Conservation (phyloP, 2,113 vertebrate species). For the Nipponia nippon region DNA sequence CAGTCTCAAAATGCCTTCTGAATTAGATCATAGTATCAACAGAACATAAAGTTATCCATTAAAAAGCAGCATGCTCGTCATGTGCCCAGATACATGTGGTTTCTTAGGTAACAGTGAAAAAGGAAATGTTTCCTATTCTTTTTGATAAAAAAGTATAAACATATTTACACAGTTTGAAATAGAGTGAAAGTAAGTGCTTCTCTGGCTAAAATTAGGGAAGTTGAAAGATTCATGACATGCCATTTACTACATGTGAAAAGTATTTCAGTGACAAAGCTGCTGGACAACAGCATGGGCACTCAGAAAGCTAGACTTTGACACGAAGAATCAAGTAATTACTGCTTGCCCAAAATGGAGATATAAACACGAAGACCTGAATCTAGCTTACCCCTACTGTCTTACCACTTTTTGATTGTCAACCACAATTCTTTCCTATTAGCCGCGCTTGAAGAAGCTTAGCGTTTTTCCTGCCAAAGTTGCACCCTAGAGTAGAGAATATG, state of each 20-base stretch:
- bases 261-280: background rate
- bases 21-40: background rate
- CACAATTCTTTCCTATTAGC: background rate
- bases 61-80: background rate
- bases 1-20: background rate
- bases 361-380: background rate
- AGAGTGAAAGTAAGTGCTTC: background rate
- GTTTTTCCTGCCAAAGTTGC: background rate
- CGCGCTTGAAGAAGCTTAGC: background rate
- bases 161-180: background rate
- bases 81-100: background rate
- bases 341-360: background rate
- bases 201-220: background rate
- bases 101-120: background rate
- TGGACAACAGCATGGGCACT: background rate
- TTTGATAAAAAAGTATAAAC: background rate
- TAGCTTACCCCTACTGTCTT: background rate
- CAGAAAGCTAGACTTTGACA: background rate
- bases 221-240: background rate
- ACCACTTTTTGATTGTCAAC: background rate
- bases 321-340: background rate
- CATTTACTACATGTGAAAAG: background rate
- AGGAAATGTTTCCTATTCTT: background rate
- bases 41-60: background rate
- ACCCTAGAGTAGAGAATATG: background rate